phyloP scores from a whole-genome alignment of 2,113 vertebrate genomes.

The Leptodactylus fuscus region DNA sequence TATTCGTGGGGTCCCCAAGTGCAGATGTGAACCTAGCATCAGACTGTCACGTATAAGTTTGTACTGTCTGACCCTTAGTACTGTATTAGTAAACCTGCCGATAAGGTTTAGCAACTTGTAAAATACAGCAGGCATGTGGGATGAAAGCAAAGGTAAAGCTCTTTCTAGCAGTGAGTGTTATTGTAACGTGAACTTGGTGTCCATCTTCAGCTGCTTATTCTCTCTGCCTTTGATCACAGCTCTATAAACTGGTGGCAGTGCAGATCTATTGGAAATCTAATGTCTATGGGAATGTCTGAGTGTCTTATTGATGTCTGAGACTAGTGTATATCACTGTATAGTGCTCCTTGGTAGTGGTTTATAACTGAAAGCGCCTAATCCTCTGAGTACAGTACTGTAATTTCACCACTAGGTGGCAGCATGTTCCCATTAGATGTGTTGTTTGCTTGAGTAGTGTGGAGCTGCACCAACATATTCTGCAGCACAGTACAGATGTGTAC shows the following conservation, averaged over 20 bases:
- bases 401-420: conserved; percentile 6
- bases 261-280: background rate
- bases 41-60: no score
- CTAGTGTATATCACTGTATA: background rate
- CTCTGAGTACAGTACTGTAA: background rate
- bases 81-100: no score
- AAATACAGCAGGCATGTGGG: no score
- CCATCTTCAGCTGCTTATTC: no score
- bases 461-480: background rate
- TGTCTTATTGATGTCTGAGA: background rate
- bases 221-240: background rate
- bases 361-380: background rate
- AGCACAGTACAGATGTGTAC: background rate
- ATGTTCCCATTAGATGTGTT: background rate
- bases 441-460: background rate
- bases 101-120: no score
- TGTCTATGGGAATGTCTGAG: background rate
- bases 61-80: no score
- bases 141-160: no score
- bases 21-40: no score
- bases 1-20: no score
- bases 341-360: background rate
- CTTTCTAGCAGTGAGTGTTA: no score
- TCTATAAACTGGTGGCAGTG: background rate
- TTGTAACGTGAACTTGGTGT: no score